phyloP scores from a whole-genome alignment of 1,140 invertebrate species.

The Drosophila auraria region DNA sequence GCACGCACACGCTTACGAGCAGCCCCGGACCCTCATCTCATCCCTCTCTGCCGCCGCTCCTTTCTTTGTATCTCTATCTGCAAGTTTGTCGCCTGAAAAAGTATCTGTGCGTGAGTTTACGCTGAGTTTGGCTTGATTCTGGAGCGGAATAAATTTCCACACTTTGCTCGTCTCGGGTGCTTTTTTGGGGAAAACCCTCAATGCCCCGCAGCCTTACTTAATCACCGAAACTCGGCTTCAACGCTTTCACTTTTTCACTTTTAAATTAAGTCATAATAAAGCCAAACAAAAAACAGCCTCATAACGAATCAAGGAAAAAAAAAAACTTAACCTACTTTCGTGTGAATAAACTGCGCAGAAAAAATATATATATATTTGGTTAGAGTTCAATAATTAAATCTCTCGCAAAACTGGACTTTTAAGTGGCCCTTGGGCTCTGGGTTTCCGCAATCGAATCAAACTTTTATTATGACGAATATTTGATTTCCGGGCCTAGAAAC shows the following conservation, averaged over 20 bases:
- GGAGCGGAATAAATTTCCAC: slow-evolving; percentile 30
- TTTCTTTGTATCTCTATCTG: slow-evolving; percentile 35
- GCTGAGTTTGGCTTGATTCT: slow-evolving; percentile 52
- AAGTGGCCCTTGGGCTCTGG: slow-evolving; percentile 29
- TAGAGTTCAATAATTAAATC: slow-evolving; percentile 55
- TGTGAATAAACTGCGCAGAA: slow-evolving; percentile 49
- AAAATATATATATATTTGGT: slow-evolving; percentile 12
- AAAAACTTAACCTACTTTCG: slow-evolving; percentile 73
- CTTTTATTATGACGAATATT: slow-evolving; percentile 21
- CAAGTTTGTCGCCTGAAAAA: slow-evolving; percentile 35
- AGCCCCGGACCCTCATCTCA: not conserved
- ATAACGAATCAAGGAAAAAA: slow-evolving; percentile 25
- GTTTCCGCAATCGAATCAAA: slow-evolving; percentile 15
- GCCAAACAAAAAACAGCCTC: slow-evolving; percentile 26
- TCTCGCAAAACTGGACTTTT: slow-evolving; percentile 28
- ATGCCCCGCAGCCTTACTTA: slow-evolving; percentile 48
- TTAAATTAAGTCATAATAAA: slow-evolving; percentile 82
- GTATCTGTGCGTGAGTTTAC: slow-evolving; percentile 17
- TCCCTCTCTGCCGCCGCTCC: too few species aligned
- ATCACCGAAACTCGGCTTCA: slow-evolving; percentile 43
- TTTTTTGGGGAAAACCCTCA: slow-evolving; percentile 34
- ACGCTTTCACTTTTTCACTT: slow-evolving; percentile 82
- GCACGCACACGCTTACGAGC: slow-evolving; percentile 56
- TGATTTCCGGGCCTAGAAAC: slow-evolving; percentile 24
- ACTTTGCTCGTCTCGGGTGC: not conserved